Conservation (phyloP, 2,888 invertebrate genomes). For the Diogma glabrata region DNA sequence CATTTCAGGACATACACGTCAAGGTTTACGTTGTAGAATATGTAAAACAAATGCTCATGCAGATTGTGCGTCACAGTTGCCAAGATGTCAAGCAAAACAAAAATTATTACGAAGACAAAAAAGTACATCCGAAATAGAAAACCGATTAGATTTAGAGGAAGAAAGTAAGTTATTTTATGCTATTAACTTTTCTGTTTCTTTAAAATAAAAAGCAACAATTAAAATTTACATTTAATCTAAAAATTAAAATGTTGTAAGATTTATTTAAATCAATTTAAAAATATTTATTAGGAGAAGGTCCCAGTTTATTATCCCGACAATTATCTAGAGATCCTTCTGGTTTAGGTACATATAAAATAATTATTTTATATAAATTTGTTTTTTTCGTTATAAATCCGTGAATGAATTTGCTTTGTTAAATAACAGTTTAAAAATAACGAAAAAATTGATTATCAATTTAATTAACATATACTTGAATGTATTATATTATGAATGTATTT, state of each 20-base stretch:
- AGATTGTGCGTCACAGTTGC: slow-evolving; percentile 74
- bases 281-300: slow-evolving; percentile 18
- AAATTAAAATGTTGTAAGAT: too few species aligned
- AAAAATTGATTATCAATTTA: too few species aligned
- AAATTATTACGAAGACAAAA: slow-evolving; percentile 75
- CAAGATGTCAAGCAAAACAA: slow-evolving; percentile 76
- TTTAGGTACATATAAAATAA: slow-evolving; percentile 15
- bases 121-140: slow-evolving; percentile 75
- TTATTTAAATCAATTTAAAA: too few species aligned
- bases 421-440: too few species aligned
- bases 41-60: slow-evolving; percentile 87
- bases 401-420: background rate
- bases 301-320: slow-evolving; percentile 17
- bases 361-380: background rate
- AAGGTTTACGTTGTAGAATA: slow-evolving; percentile 78
- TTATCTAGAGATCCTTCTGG: slow-evolving; percentile 16
- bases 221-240: too few species aligned
- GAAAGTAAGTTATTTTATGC: slow-evolving; percentile 56
- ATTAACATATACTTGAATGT: slow-evolving; percentile 2
- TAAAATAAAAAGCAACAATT: slow-evolving; percentile 10
- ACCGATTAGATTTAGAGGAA: slow-evolving; percentile 58
- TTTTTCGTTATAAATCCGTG: slow-evolving; percentile 9
- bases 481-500: too few species aligned
- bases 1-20: slow-evolving; percentile 78
- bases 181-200: slow-evolving; percentile 3